phyloP scores from a whole-genome alignment of 1,140 invertebrate genomes.

The Neodiprion pinetum region DNA sequence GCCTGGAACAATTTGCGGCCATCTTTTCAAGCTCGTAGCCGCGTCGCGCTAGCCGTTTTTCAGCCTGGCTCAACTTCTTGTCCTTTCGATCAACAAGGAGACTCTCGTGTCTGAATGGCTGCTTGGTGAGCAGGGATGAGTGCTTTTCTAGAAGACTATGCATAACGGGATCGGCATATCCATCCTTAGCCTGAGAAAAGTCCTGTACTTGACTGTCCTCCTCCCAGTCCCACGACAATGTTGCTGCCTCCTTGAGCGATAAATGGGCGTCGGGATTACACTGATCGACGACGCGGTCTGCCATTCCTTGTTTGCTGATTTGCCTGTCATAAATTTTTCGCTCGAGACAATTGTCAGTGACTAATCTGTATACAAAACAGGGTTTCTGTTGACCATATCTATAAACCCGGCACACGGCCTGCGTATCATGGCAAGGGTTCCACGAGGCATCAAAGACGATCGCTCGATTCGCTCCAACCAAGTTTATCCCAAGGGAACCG shows the following conservation, averaged over 20 bases:
- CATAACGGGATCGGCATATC: constrained; percentile 83
- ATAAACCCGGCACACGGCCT: constrained; percentile 97
- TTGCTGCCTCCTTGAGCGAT: constrained; percentile 93
- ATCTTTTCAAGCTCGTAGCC: constrained; percentile 95
- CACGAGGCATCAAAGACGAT: constrained; percentile 98
- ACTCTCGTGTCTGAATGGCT: constrained; percentile 97
- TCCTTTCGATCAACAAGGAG: constrained; percentile 95
- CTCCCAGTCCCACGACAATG: constrained; percentile 91
- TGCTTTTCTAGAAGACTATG: constrained; percentile 74
- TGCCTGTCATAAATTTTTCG: constrained; percentile 98
- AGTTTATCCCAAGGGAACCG: constrained; percentile 96
- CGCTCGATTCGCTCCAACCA: constrained; percentile 96
- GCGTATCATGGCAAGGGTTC: constrained; percentile 99
- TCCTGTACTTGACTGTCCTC: constrained; percentile 79
- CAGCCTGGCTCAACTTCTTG: constrained; percentile 92
- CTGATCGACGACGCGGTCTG: constrained; percentile 97
- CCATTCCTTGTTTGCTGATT: constrained; percentile 97
- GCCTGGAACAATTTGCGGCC: constrained; percentile 69
- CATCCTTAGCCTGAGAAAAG: constrained; percentile 72
- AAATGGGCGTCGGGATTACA: constrained; percentile 96
- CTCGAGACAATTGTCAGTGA: constrained; percentile 96
- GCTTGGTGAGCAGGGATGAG: constrained; percentile 78
- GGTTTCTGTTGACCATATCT: constrained; percentile 93
- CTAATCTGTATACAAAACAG: constrained; percentile 95
- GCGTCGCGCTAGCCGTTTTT: constrained; percentile 91